Base-by-base conservation (phyloP, 2,888 invertebrate species). In the Podotricha telesiphe region DNA sequence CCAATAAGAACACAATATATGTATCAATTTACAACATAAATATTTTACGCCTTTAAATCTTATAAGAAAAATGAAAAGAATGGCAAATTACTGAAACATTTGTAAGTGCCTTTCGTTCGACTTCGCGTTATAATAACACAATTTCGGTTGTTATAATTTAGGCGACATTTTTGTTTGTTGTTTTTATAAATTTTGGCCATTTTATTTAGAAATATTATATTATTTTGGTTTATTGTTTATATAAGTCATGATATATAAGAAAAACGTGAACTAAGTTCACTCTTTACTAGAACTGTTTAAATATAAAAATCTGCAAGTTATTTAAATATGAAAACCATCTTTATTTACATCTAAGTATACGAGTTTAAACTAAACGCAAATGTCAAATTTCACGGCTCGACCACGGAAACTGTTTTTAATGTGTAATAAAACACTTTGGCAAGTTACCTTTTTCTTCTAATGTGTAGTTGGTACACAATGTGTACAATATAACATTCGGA, bases 331-430 rank as follows among this genome's bases (percentile, higher is more conserved):
- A 20, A 20, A 20, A 5, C 20, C 2, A 13, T 19, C 7, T 51
- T 1, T 28, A 13, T 51, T 15, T 53, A 53, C n/a, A 22, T n/a
- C 0, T 17, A 55, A 8, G 11, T 37, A 34, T 0, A 11, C 4
- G 3, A 47, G 19, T 47, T 45, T 62, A 17, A 19, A 19, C 10
- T 62, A 17, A 19, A 19, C 10, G 17, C 15, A 11, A 28, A 34
- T 8, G 34, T 47, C 8, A 48, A 48, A 47, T 47, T 62, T 62
- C 19, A 62, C 34, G 34, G 28, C 47, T 62, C 13, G 34, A 37
- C 53, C 42, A n/a, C 61, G 67, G 34, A 62, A 67, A 53, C 61
- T 40, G 13, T 20, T 15, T 20, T 59, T 66, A 66, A 58, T 40
- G 40, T 61, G 10, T 28, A 59, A 51, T 67, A 50, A 67, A 51